Base-by-base conservation (phyloP, 2,797 vertebrate genomes). In the Parauchenoglanis ngamensis region DNA sequence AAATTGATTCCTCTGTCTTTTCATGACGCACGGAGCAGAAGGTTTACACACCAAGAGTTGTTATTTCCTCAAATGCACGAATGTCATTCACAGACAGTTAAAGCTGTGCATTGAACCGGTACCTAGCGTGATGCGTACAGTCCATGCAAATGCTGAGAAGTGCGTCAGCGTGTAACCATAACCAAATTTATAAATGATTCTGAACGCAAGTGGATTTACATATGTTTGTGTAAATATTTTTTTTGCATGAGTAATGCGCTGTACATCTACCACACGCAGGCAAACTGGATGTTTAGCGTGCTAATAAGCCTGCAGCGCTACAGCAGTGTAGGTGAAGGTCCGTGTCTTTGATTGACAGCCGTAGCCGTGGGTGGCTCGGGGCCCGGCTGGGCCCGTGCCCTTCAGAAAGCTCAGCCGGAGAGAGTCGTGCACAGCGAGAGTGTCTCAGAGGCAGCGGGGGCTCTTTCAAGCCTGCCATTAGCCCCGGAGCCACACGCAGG, bases 311-410 rank as follows among this genome's bases (percentile, higher is more conserved):
- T 88, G 87, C 17, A 84, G 89, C 67, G 86, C 80, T 85, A 65
- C 81, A 85, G 88, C 54, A 80, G 78, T 56, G 35, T 52, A n/a
- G 44, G 68, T 85, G 40, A 86, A 88, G 83, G 88, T 88, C 87
- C 68, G 68, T 83, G 78, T 52, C 28, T 15, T 85, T 94, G 92
- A 94, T 84, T 93, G 94, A 89, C 94, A 92, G 91, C 73, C 75
- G 35, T 80, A 90, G 82, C 90, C 23, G 86, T n/a, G 84, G 92
- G 93, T 86, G 89, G 83, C 44, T 56, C 19, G 89, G 86, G 90
- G 89, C 91, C 94, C 84, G 85, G 92, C 94, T 92, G 94, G 46
- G 94, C 56, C 81, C 88, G 63, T 94, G 93, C 92, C 94, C 93
- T 94, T 94, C 91, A 93, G 82, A 56, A 76, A 89, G 84, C 86